Evolutionary conservation across 2,113 vertebrate species (phyloP).

Genomic region (Oncorhynchus clarkii): DNA sequence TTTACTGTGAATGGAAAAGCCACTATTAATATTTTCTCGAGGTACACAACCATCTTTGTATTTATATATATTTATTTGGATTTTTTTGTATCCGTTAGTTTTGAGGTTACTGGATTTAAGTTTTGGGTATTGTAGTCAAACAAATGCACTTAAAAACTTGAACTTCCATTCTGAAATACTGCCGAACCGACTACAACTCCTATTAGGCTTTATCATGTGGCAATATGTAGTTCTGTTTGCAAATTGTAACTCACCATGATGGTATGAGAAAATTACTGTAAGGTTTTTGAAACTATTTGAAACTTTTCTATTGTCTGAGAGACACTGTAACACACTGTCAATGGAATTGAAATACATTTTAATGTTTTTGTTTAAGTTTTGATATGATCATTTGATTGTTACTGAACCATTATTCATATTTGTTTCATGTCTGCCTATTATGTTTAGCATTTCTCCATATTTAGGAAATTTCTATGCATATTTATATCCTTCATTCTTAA

Average conservation of each 20-base stretch:
- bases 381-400: conserved; percentile 7
- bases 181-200: conserved; percentile 37
- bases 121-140: conserved; percentile 30
- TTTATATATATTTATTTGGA: conserved; percentile 41
- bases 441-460: conserved; percentile 9
- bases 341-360: neutral
- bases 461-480: conserved; percentile 38
- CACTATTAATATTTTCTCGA: conserved; percentile 17
- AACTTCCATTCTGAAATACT: conserved; percentile 37
- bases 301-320: conserved; percentile 39
- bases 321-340: conserved; percentile 10
- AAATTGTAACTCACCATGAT: conserved; percentile 7
- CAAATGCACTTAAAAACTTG: conserved; percentile 44
- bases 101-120: conserved; percentile 8
- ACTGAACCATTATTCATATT: conserved; percentile 9
- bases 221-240: conserved; percentile 28
- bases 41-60: conserved; percentile 17
- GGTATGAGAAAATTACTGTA: conserved; percentile 22
- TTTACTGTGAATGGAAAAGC: conserved; percentile 41
- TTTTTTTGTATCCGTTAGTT: conserved; percentile 21
- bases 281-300: conserved; percentile 17
- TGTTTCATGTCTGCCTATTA: conserved; percentile 7
- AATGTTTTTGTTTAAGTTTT: neutral
- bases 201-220: conserved; percentile 24
- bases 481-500: conserved; percentile 45